A percentile compares a stretch with the other conserved stretches of the same genome.
phyloP scores from a whole-genome alignment of 2,797 vertebrate species.

The Hippocampus kuda region DNA sequence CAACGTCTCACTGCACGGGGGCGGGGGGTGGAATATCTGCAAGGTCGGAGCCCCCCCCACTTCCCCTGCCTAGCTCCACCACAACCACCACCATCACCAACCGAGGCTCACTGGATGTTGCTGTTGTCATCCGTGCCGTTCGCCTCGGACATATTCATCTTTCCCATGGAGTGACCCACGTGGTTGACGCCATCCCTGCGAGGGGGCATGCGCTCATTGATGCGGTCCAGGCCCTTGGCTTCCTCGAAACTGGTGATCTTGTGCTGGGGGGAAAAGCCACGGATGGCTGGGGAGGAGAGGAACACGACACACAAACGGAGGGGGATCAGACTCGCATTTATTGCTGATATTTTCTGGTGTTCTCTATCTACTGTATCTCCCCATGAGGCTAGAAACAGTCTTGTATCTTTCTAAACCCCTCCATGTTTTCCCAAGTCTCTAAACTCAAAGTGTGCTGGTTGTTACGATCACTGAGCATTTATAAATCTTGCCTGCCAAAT shows the following conservation, averaged over 20 bases:
- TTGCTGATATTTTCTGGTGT: neutral
- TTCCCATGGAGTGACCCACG: conserved; percentile 73
- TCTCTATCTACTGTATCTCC: no score
- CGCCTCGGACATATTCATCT: conserved; percentile 76
- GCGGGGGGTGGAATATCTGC: conserved; percentile 31
- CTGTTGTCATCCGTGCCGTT: conserved; percentile 79
- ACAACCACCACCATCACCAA: conserved; percentile 7
- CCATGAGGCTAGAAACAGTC: neutral
- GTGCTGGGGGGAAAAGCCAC: conserved; percentile 76
- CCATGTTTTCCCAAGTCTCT: neutral
- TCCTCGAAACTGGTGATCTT: conserved; percentile 77
- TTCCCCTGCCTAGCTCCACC: neutral
- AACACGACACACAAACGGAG: conserved; percentile 16
- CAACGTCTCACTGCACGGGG: conserved; percentile 57
- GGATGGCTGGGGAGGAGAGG: conserved; percentile 60
- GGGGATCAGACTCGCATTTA: neutral
- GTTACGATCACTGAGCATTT: neutral
- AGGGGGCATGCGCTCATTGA: conserved; percentile 78
- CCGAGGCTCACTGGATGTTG: conserved; percentile 70
- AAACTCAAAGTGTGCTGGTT: neutral
- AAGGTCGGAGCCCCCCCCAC: conserved; percentile 37
- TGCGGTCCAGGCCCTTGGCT: conserved; percentile 75
- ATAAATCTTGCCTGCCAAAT: neutral
- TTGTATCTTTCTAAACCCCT: neutral
- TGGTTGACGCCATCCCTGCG: conserved; percentile 73